phyloP scores from a whole-genome alignment of 2,113 vertebrate species.

The Eupsittula cactorum region DNA sequence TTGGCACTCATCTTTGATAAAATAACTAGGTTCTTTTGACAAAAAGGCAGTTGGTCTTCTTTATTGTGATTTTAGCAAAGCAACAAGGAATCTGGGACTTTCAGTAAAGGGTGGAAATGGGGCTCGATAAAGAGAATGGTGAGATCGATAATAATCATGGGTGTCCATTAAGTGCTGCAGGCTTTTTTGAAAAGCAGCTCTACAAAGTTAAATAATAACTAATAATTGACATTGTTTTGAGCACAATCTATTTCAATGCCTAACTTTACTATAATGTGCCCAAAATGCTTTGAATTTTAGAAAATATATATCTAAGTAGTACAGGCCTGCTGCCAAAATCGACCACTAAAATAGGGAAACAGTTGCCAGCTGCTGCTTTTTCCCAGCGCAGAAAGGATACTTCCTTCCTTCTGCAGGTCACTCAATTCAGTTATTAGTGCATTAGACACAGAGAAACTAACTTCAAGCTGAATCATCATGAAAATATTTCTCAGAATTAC shows the following conservation, averaged over 20 bases:
- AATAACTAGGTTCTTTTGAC: neutral
- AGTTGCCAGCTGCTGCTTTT: slow-evolving; percentile 12
- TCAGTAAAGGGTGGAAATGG: neutral
- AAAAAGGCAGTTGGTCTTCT: neutral
- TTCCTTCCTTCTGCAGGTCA: neutral
- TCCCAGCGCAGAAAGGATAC: neutral
- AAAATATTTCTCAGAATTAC: neutral
- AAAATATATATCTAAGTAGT: neutral
- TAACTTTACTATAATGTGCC: neutral
- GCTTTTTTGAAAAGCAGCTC: neutral
- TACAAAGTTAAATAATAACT: slow-evolving; percentile 7
- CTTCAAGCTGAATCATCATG: neutral
- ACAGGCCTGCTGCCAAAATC: neutral
- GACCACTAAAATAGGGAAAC: neutral
- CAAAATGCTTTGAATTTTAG: neutral
- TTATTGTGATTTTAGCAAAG: slow-evolving; percentile 17
- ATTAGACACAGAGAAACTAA: neutral
- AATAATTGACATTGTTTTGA: neutral
- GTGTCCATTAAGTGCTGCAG: neutral
- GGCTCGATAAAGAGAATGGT: neutral
- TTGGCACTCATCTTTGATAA: neutral
- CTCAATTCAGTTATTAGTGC: neutral
- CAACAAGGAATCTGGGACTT: neutral
- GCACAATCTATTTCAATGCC: neutral
- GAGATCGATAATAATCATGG: neutral